These are phyloP conservation scores for Microtus richardsoni DNA, from an alignment of 2,113 vertebrate genomes.

Conservation along the genomic window DNA sequence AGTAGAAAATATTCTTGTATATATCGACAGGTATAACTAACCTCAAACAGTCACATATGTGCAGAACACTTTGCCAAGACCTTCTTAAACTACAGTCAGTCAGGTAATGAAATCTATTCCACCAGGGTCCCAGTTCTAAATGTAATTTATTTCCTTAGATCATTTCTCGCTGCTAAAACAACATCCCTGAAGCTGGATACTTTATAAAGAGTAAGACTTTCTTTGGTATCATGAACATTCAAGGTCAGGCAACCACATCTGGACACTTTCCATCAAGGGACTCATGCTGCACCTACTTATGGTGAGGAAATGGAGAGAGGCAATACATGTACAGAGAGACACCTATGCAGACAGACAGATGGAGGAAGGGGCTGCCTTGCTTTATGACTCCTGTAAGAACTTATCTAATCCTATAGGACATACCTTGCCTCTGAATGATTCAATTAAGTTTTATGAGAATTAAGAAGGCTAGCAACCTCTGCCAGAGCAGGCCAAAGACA, in stretches of 20 bases:
- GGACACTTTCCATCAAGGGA: background rate
- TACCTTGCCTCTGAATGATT: background rate
- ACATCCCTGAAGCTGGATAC: background rate
- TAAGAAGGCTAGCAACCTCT: background rate
- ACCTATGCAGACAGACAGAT: background rate
- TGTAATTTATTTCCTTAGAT: background rate
- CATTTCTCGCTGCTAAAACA: background rate
- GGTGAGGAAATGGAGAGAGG: background rate
- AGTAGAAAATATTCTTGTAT: background rate
- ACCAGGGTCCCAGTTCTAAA: background rate
- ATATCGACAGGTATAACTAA: background rate
- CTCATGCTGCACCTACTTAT: background rate
- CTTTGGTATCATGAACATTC: background rate
- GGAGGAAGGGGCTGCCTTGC: too few relatives aligned
- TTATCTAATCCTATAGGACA: background rate
- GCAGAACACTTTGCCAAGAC: background rate
- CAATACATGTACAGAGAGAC: background rate
- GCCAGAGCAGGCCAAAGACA: too few relatives aligned
- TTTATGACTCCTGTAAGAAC: background rate
- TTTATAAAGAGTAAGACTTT: background rate
- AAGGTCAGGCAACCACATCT: background rate
- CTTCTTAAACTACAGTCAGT: background rate
- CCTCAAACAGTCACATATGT: background rate
- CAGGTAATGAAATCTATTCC: background rate
- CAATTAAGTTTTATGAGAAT: background rate